phyloP scores from a whole-genome alignment of 1,140 invertebrate genomes.

The Drosophila albomicans region DNA sequence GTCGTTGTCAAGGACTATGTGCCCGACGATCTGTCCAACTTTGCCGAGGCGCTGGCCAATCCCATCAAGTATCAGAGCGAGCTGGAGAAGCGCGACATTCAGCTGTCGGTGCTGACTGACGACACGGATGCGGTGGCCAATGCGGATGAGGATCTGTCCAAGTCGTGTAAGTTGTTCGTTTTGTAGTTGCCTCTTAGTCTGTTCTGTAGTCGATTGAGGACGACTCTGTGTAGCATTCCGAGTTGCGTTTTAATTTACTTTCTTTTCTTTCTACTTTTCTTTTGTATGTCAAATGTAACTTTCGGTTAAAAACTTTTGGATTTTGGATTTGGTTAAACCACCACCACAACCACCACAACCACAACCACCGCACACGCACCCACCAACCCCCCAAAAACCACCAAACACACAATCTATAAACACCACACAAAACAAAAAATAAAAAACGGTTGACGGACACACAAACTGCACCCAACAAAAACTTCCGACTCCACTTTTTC shows the following conservation, averaged over 20 bases:
- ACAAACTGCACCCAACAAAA: constrained; percentile 41
- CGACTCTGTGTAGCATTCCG: constrained; percentile 36
- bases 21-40: constrained; percentile 95
- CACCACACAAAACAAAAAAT: constrained; percentile 57
- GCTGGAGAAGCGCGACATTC: constrained; percentile 95
- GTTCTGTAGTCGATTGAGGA: background rate
- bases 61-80: constrained; percentile 98
- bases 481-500: constrained; percentile 4
- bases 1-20: constrained; percentile 99
- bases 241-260: constrained; percentile 76
- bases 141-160: constrained; percentile 83
- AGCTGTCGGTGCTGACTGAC: constrained; percentile 95
- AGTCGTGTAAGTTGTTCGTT: constrained; percentile 79
- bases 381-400: constrained; percentile 28
- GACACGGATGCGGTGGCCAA: constrained; percentile 87
- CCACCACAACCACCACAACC: constrained; percentile 41
- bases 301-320: constrained; percentile 79
- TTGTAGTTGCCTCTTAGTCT: background rate
- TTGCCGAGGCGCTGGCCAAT: constrained; percentile 98
- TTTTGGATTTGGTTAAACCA: constrained; percentile 79
- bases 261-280: constrained; percentile 80
- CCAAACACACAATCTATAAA: constrained; percentile 19
- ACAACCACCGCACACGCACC: constrained; percentile 31
- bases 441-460: constrained; percentile 74
- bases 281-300: constrained; percentile 67